Percentiles rank a stretch among this genome's conserved stretches.
Evolutionary conservation across 2,888 invertebrate genomes (phyloP).

Genomic region (Quadriops clusia): DNA sequence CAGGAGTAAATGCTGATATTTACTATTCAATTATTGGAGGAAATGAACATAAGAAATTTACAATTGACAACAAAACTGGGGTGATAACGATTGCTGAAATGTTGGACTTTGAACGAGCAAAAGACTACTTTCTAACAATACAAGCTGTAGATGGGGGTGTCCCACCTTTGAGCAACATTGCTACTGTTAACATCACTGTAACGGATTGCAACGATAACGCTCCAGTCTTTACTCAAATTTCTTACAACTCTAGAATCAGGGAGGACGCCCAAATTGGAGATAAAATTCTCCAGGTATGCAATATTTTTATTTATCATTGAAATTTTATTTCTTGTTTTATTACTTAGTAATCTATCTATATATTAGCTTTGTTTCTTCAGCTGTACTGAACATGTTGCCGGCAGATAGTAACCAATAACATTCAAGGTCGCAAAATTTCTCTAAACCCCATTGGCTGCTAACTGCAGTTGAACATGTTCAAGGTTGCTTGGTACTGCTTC

Average conservation of each 20-base stretch:
- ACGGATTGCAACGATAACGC: slow-evolving; percentile 81
- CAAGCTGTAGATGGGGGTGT: slow-evolving; percentile 83
- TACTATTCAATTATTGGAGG: slow-evolving; percentile 78
- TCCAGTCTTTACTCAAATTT: slow-evolving; percentile 65
- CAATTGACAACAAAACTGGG: slow-evolving; percentile 61
- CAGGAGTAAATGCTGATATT: slow-evolving; percentile 88
- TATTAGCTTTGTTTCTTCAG: too few species aligned
- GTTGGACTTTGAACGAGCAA: slow-evolving; percentile 78
- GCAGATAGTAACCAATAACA: too few species aligned
- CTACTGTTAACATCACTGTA: slow-evolving; percentile 75
- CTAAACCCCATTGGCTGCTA: too few species aligned
- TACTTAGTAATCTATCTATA: too few species aligned
- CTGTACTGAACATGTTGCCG: too few species aligned
- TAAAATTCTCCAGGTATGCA: slow-evolving; percentile 56
- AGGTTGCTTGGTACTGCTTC: too few species aligned
- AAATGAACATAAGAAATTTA: slow-evolving; percentile 78
- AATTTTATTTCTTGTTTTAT: neutral
- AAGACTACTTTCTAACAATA: slow-evolving; percentile 76
- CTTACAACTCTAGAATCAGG: slow-evolving; percentile 62
- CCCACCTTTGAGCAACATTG: slow-evolving; percentile 80
- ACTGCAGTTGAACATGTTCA: too few species aligned
- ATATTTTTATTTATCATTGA: slow-evolving; percentile 4
- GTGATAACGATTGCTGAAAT: slow-evolving; percentile 63
- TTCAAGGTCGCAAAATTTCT: too few species aligned
- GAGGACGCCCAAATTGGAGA: slow-evolving; percentile 69